Percentiles rank a stretch among this genome's conserved stretches.
Conservation (phyloP, 2,113 vertebrate genomes). For the Herpailurus yagouaroundi region DNA sequence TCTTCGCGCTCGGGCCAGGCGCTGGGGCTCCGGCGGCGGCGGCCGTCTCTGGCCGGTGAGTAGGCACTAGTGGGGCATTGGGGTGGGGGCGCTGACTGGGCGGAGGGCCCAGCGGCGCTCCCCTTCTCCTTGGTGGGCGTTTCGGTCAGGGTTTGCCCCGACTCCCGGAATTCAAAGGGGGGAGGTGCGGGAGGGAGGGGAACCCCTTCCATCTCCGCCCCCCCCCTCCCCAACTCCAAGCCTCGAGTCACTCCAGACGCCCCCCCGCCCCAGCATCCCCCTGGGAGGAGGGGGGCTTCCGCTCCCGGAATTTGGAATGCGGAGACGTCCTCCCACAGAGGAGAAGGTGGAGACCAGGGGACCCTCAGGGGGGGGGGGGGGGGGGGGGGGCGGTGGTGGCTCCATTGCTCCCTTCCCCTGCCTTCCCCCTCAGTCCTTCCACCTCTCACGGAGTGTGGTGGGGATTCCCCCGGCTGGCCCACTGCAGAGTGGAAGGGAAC, state of each 20-base stretch:
- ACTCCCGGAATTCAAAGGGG: not conserved
- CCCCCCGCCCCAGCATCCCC: not conserved
- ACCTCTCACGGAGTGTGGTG: not conserved
- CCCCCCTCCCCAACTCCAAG: not conserved
- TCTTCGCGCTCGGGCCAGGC: slow-evolving; percentile 15
- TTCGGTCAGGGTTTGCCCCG: not conserved
- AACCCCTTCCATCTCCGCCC: not conserved
- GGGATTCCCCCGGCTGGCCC: slow-evolving; percentile 55
- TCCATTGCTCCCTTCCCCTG: not conserved
- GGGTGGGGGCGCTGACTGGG: not conserved
- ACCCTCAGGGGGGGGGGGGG: not conserved
- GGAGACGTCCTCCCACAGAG: not conserved
- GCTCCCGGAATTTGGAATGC: not conserved
- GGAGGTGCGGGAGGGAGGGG: not conserved
- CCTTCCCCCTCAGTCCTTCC: not conserved
- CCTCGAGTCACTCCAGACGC: not conserved
- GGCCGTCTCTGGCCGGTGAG: slow-evolving; percentile 57
- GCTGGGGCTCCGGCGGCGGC: slow-evolving; percentile 29
- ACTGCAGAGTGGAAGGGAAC: not conserved
- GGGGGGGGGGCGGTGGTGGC: not conserved
- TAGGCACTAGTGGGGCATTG: not conserved
- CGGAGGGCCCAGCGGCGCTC: not conserved
- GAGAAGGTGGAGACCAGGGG: not conserved
- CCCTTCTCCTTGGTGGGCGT: not conserved
- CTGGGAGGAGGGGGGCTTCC: not conserved